Evolutionary conservation across 2,797 vertebrate species (phyloP).

Genomic region (Phrynocephalus forsythii): DNA sequence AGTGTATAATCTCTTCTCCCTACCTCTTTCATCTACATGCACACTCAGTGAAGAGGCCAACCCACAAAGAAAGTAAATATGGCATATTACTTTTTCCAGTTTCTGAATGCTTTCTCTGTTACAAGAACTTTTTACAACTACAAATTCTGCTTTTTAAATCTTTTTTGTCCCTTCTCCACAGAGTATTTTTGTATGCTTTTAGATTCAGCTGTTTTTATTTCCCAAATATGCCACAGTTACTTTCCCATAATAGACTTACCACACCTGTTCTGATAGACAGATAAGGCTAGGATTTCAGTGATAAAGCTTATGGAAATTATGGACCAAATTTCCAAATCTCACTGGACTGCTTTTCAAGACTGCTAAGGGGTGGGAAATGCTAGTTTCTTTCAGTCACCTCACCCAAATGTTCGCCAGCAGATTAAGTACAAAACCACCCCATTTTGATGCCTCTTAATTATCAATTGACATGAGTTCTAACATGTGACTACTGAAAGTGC

Average conservation of each 20-base stretch:
- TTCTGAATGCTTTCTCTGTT: too few relatives aligned
- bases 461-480: background rate
- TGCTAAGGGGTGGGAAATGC: background rate
- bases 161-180: too few relatives aligned
- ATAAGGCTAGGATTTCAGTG: background rate
- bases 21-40: background rate
- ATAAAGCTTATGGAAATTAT: background rate
- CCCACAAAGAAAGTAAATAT: too few relatives aligned
- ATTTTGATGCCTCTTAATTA: background rate
- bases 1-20: background rate
- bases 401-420: background rate
- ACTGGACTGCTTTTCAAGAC: background rate
- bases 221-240: accelerated
- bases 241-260: background rate
- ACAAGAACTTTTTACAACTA: too few relatives aligned
- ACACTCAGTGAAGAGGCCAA: too few relatives aligned
- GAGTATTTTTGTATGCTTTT: background rate
- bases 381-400: background rate
- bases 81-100: too few relatives aligned
- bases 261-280: background rate
- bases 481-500: background rate
- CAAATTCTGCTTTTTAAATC: too few relatives aligned
- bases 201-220: background rate
- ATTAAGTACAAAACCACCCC: background rate
- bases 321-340: background rate